Conservation (phyloP, 2,113 vertebrate genomes). For the Tachysurus vachellii region DNA sequence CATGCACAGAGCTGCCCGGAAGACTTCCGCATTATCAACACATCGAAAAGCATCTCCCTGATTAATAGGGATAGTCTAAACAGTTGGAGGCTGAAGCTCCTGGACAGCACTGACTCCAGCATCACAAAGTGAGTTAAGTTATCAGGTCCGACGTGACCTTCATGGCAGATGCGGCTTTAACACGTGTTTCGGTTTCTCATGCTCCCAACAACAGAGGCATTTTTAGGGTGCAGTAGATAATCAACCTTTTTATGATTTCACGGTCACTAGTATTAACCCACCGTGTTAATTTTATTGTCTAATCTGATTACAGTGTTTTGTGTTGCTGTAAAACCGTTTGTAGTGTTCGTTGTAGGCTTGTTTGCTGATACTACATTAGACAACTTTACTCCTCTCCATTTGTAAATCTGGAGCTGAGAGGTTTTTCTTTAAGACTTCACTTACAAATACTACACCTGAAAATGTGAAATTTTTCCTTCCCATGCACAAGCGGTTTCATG, state of each 20-base stretch:
- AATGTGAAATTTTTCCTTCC: not conserved
- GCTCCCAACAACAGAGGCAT: not conserved
- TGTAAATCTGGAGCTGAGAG: not conserved
- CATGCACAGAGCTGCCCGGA: conserved; percentile 68
- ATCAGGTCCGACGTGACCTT: not conserved
- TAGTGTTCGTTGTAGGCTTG: not conserved
- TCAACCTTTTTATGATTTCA: not conserved
- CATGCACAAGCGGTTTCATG: not conserved
- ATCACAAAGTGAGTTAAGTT: conserved; percentile 82
- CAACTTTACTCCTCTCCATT: not conserved
- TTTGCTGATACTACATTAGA: not conserved
- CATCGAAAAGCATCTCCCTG: conserved; percentile 81
- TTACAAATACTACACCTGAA: not conserved
- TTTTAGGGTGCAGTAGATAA: not conserved
- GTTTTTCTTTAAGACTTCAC: not conserved
- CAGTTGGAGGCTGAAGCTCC: conserved; percentile 87
- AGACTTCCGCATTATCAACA: conserved; percentile 88
- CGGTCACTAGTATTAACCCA: not conserved
- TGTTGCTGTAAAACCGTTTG: not conserved
- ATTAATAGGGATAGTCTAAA: conserved; percentile 90
- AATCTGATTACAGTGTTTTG: not conserved
- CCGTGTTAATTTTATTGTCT: not conserved
- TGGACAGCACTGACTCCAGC: conserved; percentile 83
- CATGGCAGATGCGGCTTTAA: not conserved
- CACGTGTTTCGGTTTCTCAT: not conserved